Evolutionary conservation across 2,888 invertebrate genomes (phyloP), one percentile per base, ranked within the genome.

Genomic region (Mycalesis mineus): DNA sequence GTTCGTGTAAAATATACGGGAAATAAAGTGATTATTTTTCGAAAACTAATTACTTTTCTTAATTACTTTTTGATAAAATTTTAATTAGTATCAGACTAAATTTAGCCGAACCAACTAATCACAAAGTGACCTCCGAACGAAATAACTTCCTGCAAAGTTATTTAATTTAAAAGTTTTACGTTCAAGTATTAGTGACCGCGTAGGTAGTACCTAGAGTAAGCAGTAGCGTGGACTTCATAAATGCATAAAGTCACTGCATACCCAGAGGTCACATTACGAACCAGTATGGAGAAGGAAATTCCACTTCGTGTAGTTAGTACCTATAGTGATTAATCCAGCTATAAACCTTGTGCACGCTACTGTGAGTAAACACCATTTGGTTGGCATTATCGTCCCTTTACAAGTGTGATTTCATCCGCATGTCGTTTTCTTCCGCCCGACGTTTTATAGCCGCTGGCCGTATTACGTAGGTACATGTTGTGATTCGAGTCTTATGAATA

Each of bases 121-220:
- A 6, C 44, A 13, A 28, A 45, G 14, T 45, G 45, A 14, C 31
- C 29, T 31, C 31, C 13, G 9, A 44, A 31, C 14, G 45, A 29
- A 45, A 45, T 49, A 37, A 49, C 49, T 37, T 37, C 22, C 37
- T n/a, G 17, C 22, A 13, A 37, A 36, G 22, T 37, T 49, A 37
- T 49, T 49, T 37, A 36, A 49, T 37, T 37, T 49, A 49, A 36
- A 49, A 49, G 11, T 37, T 37, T 8, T 36, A 7, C 11, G 17
- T 15, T 13, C 36, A 36, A 9, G 31, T 29, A 47, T 31, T 14
- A 31, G 7, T 36, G 47, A 15, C 31, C 31, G 15, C 33, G 31
- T 33, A 36, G 31, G 1, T 2, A 22, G 3, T 5, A 22, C 5
- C 5, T n/a, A n/a, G n/a, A n/a, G n/a, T n/a, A n/a, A n/a, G n/a